Conservation (phyloP, 2,888 invertebrate species). For the Aelia acuminata region DNA sequence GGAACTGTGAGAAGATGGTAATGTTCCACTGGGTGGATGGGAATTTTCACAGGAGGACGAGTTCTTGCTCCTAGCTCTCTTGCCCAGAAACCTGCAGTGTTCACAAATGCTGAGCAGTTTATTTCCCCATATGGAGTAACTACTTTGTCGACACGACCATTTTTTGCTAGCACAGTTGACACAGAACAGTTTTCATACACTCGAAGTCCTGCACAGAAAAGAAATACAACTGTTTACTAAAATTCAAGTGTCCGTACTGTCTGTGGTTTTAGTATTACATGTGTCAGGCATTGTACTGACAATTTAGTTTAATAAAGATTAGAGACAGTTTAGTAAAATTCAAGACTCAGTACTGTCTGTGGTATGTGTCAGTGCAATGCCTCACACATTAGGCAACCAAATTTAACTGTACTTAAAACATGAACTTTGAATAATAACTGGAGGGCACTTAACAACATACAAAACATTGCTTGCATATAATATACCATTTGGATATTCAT, state of each 20-base stretch:
- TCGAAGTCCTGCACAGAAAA: slow-evolving; percentile 76
- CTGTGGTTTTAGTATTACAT: neutral
- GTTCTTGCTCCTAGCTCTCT: slow-evolving; percentile 89
- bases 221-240: neutral
- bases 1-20: slow-evolving; percentile 92
- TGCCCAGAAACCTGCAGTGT: slow-evolving; percentile 96
- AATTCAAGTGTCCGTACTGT: neutral
- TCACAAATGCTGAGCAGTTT: slow-evolving; percentile 92
- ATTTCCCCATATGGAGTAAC: slow-evolving; percentile 84
- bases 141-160: slow-evolving; percentile 80
- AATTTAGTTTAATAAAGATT: too few species aligned
- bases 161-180: slow-evolving; percentile 77
- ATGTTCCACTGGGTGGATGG: slow-evolving; percentile 93
- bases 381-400: too few species aligned
- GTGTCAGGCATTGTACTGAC: too few species aligned
- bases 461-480: too few species aligned
- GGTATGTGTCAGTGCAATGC: too few species aligned
- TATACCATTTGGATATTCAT: too few species aligned
- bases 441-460: too few species aligned
- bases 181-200: slow-evolving; percentile 85
- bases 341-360: too few species aligned
- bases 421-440: too few species aligned
- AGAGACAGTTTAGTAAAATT: too few species aligned
- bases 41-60: slow-evolving; percentile 86
- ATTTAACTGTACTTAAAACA: too few species aligned